phyloP scores from a whole-genome alignment of 2,888 invertebrate species.

The Cylindroiulus punctatus region DNA sequence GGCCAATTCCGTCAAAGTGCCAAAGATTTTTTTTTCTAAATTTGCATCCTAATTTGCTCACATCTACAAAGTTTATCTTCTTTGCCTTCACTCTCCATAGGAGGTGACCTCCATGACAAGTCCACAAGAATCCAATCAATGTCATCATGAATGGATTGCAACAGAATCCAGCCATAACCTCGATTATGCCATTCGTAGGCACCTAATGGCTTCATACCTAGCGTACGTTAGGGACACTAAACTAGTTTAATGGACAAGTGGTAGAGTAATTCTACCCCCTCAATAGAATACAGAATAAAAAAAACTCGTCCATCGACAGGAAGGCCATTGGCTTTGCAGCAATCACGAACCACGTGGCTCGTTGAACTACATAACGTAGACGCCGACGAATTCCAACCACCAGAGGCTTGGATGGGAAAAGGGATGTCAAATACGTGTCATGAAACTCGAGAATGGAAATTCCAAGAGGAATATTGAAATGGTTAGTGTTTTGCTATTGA shows the following conservation, averaged over 20 bases:
- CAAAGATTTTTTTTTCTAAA: no score
- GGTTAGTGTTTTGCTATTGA: neutral
- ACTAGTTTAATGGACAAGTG: constrained; percentile 25
- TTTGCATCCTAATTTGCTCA: no score
- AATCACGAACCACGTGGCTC: constrained; percentile 1
- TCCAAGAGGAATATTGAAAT: neutral
- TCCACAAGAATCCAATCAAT: neutral
- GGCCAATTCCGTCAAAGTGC: no score
- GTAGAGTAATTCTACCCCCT: neutral
- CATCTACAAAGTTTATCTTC: no score
- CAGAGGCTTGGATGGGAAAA: neutral
- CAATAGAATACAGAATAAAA: neutral
- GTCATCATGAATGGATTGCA: neutral
- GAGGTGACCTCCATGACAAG: neutral
- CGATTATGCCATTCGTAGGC: neutral
- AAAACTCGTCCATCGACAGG: constrained; percentile 27
- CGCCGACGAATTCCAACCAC: neutral
- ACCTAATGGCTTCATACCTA: neutral
- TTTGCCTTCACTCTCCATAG: no score
- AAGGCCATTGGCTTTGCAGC: constrained; percentile 19
- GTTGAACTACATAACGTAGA: neutral
- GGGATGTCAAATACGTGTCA: neutral
- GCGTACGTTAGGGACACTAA: neutral
- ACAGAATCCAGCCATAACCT: neutral
- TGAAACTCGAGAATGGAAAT: neutral